Evolutionary conservation across 2,113 vertebrate genomes (phyloP).

Genomic region (Eupsittula cactorum): DNA sequence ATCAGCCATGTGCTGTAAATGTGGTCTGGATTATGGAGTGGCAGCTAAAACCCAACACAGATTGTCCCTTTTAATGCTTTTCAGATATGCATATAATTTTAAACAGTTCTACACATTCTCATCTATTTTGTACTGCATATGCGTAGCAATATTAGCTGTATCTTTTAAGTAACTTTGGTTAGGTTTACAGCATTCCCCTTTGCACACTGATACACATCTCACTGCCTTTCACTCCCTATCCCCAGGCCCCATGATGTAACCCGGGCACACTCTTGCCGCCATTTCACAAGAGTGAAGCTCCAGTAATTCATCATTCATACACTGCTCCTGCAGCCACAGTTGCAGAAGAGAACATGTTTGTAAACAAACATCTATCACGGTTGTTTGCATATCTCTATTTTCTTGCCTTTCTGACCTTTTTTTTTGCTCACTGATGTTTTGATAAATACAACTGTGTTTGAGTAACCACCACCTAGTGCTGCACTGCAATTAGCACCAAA

Average conservation of each 20-base stretch:
- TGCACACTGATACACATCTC: not conserved
- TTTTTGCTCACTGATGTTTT: not conserved
- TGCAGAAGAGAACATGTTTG: not conserved
- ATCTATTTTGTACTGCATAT: not conserved
- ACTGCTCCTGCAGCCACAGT: not conserved
- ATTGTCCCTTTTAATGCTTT: not conserved
- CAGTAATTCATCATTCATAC: not conserved
- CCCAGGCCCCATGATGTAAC: not conserved
- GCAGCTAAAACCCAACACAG: not conserved
- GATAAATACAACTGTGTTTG: not conserved
- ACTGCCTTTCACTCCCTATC: not conserved
- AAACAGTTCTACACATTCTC: not conserved
- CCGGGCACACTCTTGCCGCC: not conserved
- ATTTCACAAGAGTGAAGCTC: not conserved
- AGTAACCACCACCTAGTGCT: not conserved
- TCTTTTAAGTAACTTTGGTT: rapidly evolving
- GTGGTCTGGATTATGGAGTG: not conserved
- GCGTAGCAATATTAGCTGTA: not conserved
- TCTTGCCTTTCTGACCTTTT: not conserved
- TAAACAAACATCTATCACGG: constrained; percentile 13
- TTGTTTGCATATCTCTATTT: not conserved
- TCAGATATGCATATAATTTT: not conserved
- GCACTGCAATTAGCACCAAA: not conserved
- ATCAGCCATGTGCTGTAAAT: rapidly evolving
- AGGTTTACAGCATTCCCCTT: not conserved